phyloP scores from a whole-genome alignment of 2,797 vertebrate genomes.

The Myotis pilosus region DNA sequence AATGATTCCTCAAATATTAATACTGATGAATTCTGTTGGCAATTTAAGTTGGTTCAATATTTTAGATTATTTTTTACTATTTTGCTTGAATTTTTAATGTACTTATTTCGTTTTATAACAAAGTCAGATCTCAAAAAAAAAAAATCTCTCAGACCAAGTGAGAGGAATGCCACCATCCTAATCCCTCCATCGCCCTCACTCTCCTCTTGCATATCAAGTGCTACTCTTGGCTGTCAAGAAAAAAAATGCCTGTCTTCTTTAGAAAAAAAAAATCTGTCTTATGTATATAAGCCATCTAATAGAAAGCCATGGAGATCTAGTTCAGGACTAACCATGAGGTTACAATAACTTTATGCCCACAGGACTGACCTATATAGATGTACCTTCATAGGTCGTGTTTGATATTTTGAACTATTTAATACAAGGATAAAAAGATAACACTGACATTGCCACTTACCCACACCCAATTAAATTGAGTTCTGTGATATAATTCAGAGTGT shows the following conservation, averaged over 20 bases:
- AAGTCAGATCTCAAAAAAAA: background rate
- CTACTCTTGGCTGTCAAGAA: background rate
- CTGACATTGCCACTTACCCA: background rate
- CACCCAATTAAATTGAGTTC: background rate
- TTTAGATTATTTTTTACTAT: background rate
- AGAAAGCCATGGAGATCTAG: background rate
- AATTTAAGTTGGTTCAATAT: background rate
- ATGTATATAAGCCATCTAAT: background rate
- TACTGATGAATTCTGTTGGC: background rate
- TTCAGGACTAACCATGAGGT: background rate
- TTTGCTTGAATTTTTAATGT: background rate
- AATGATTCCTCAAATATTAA: constrained; percentile 12
- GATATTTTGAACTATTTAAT: background rate
- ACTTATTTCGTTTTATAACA: background rate
- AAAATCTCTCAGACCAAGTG: background rate
- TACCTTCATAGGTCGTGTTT: background rate
- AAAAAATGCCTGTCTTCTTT: background rate
- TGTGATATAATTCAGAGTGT: background rate
- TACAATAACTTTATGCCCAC: background rate
- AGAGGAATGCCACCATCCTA: background rate
- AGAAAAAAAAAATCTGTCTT: background rate
- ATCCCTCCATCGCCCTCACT: background rate
- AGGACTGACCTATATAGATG: background rate
- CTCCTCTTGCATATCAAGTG: background rate
- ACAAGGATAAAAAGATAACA: background rate